Conservation (phyloP, 2,797 vertebrate genomes). For the Aythya fuligula region DNA sequence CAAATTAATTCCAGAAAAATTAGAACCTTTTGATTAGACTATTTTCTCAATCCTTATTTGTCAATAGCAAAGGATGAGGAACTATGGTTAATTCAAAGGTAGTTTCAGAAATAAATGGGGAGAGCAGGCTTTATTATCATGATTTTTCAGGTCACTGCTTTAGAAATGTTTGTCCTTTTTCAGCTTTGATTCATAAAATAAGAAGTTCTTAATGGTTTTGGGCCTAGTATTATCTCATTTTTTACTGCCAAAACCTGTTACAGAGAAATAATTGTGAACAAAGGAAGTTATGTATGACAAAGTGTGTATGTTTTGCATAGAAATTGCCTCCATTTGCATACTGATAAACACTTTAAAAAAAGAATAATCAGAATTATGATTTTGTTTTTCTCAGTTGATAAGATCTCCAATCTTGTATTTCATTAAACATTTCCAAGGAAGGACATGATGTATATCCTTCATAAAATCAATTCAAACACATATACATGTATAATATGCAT, state of each 20-base stretch:
- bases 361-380: neutral
- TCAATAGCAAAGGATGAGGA: neutral
- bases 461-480: neutral
- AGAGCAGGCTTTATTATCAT: neutral
- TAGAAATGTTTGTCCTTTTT: neutral
- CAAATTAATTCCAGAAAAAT: neutral
- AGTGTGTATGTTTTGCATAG: neutral
- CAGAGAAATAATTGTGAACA: neutral
- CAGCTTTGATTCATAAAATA: neutral
- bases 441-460: neutral
- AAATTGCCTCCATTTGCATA: neutral
- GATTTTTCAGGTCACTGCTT: neutral
- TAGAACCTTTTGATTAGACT: neutral
- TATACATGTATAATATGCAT: too few relatives aligned
- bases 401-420: neutral
- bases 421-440: neutral
- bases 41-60: neutral
- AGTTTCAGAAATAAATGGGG: neutral
- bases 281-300: neutral
- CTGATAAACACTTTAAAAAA: neutral
- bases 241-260: neutral
- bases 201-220: neutral
- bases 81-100: neutral
- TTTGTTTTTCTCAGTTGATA: neutral
- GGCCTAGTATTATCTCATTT: neutral